Base-by-base conservation (phyloP, 2,797 vertebrate genomes). In the Spheniscus humboldti region DNA sequence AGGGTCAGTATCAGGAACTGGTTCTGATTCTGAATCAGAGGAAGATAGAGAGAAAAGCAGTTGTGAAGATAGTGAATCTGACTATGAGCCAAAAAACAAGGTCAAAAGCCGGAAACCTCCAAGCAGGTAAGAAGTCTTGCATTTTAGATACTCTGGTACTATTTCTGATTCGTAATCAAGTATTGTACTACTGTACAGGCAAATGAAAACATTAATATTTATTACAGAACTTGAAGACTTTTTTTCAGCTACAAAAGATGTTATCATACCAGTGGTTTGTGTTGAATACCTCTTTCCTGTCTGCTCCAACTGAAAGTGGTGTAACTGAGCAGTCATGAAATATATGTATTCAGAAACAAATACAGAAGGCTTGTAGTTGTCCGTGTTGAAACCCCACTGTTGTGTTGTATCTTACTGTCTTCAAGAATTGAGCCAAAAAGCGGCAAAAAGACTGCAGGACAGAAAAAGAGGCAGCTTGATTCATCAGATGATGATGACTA, bases 11-110 rank as follows among this genome's bases (percentile, higher is more conserved):
- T 98, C 98, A 96, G 98, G 97, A 88, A 98, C 98, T 94, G 98
- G 97, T 71, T 98, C 98, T 75, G 98, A 98, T 96, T 98, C 98
- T 77, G 99, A 99, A 88, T 98, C 98, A 55, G 98, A 98, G 89
- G 98, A 98, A 95, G 98, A 98, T 75, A 96, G 85, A 98, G 97
- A 96, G 83, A 98, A 98, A 98, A 99, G 97, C 94, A 98, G 97
- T 94, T 99, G 98, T 87, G 99, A 99, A 43, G 99, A 99, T 94
- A 99, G 99, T 0, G 99, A 99, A 84, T 99, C 99, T 76, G 99
- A 99, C 97, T 99, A 99, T 97, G 99, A 99, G 93, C 99, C 99
- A 74, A 99, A 99, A 98, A 99, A 98, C 97, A 99, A 99, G 98
- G 98, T 99, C 81, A 99, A 99, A 98, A 99, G 98, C 98, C 98